Conservation (phyloP, 2,113 vertebrate genomes). For the Cyanoramphus novaezelandiae region DNA sequence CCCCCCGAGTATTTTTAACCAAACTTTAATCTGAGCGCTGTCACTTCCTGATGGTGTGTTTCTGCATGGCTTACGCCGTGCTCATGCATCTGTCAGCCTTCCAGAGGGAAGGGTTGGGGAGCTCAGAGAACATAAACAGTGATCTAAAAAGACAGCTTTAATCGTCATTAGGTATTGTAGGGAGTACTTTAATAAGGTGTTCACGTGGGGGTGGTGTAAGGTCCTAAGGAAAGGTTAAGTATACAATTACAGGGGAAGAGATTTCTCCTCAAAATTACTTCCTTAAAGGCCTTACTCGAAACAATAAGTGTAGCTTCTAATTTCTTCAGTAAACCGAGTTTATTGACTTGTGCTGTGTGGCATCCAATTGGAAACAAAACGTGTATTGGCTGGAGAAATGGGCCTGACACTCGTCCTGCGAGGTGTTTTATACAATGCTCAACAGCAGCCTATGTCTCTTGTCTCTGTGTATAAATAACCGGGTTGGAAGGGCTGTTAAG, state of each 20-base stretch:
- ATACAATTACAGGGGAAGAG: neutral
- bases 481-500: neutral
- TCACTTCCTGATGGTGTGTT: neutral
- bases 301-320: neutral
- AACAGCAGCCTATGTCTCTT: neutral
- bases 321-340: neutral
- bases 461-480: neutral
- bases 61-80: neutral
- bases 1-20: rapidly evolving
- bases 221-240: slow-evolving; percentile 17
- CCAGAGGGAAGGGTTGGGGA: neutral
- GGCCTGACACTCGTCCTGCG: neutral
- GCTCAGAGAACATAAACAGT: neutral
- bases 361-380: neutral
- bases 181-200: neutral
- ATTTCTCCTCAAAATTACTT: slow-evolving; percentile 36
- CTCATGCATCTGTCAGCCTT: neutral
- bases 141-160: neutral
- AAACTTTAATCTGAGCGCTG: neutral
- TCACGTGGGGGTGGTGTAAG: neutral
- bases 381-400: neutral
- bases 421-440: neutral
- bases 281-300: neutral
- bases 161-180: neutral
- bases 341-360: neutral